Percentiles rank a stretch among this genome's conserved stretches.
phyloP scores from a whole-genome alignment of 2,797 vertebrate genomes.

The Acanthis flammea region DNA sequence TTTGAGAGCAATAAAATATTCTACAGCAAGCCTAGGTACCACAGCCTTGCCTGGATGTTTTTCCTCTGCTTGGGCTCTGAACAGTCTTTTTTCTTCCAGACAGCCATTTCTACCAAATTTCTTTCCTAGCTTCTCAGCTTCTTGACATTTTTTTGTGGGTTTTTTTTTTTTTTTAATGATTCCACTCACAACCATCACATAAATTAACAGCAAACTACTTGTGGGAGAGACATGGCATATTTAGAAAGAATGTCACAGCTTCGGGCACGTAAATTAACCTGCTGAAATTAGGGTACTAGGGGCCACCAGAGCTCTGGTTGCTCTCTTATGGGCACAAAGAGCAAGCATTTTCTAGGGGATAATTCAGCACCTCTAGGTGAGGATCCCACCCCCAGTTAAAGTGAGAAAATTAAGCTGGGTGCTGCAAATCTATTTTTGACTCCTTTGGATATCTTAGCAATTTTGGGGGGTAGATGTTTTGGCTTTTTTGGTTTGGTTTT shows the following conservation, averaged over 20 bases:
- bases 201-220: neutral
- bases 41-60: neutral
- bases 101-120: neutral
- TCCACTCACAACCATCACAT: neutral
- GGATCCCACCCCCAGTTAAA: neutral
- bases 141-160: neutral
- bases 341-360: neutral
- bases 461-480: neutral
- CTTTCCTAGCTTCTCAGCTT: neutral
- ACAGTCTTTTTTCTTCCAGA: neutral
- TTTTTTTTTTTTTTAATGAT: neutral
- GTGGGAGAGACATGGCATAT: neutral
- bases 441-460: neutral
- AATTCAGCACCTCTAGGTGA: neutral
- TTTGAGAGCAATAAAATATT: neutral
- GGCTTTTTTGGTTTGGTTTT: too few species aligned
- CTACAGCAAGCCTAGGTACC: neutral
- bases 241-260: neutral
- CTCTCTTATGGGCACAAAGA: fast-evolving
- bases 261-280: neutral
- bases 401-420: neutral
- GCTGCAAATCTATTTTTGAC: neutral
- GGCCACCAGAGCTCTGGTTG: neutral
- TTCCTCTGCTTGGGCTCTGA: neutral
- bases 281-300: neutral